These are phyloP conservation scores for Melanaphis sacchari DNA, from an alignment of 1,140 invertebrate species.

Conservation along the genomic window DNA sequence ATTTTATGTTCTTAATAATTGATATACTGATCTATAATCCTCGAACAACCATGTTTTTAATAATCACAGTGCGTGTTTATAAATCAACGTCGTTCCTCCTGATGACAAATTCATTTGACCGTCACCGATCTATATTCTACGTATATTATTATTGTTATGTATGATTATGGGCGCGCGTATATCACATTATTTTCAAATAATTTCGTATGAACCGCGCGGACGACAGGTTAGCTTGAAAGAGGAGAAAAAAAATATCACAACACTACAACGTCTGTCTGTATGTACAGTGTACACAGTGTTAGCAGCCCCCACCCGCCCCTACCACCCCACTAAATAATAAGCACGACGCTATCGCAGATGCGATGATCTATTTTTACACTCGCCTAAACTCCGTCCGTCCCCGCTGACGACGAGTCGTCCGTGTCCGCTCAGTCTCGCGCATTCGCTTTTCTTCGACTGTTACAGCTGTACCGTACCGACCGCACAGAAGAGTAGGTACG, in stretches of 20 bases:
- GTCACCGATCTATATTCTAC: not conserved
- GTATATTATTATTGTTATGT: not conserved
- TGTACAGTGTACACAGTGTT: not conserved
- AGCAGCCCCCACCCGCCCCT: not conserved
- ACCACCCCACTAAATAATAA: not conserved
- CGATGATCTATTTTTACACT: slow-evolving; percentile 48
- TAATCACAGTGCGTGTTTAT: not conserved
- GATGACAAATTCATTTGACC: not conserved
- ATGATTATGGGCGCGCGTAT: not conserved
- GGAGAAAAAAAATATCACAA: not conserved
- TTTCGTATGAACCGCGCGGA: not conserved
- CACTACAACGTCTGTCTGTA: not conserved
- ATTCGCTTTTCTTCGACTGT: not conserved
- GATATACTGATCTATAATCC: not conserved
- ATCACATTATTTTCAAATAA: not conserved
- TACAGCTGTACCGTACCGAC: not conserved
- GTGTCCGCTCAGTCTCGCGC: slow-evolving; percentile 14
- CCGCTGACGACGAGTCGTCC: slow-evolving; percentile 38
- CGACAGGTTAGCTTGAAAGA: not conserved
- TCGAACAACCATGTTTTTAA: not conserved
- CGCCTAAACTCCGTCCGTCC: slow-evolving; percentile 35
- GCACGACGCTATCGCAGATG: slow-evolving; percentile 29
- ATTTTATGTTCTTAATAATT: not conserved
- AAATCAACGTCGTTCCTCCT: not conserved
- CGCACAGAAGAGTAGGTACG: not conserved